Base-by-base conservation (phyloP, 1,140 invertebrate genomes). In the Physella acuta region DNA sequence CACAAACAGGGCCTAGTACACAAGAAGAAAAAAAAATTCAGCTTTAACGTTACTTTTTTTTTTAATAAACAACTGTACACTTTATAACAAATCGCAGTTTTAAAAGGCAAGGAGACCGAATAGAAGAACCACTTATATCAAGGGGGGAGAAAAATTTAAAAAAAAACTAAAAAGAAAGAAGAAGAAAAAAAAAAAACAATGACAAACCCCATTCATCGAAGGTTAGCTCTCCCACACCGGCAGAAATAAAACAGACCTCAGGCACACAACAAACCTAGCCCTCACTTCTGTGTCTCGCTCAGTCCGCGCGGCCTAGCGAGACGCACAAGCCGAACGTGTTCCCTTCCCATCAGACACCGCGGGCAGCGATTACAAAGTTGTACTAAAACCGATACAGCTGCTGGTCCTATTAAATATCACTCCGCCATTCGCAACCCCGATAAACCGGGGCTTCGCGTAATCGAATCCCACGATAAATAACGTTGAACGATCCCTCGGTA, bases 371-470 rank as follows among this genome's bases (percentile, higher is more conserved):
- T 44, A 44, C 39, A 44, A 44, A 20, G 39, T 44, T 44, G 39
- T 44, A 44, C 39, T 44, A 44, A 44, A 44, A 44, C 39, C 39
- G 39, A 44, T 44, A 44, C 39, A 44, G 39, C 39, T 44, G 39
- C 39, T 44, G 39, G 39, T 44, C 39, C 39, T 20, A 44, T 44
- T 44, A 44, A 44, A 44, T n/a, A n/a, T n/a, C n/a, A n/a, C n/a
- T n/a, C n/a, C n/a, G n/a, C n/a, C n/a, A n/a, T n/a, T n/a, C n/a
- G n/a, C n/a, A n/a, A n/a, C n/a, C n/a, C n/a, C n/a, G n/a, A n/a
- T n/a, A n/a, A n/a, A n/a, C n/a, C n/a, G n/a, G n/a, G n/a, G n/a
- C n/a, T n/a, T n/a, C n/a, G n/a, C n/a, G n/a, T n/a, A n/a, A n/a
- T n/a, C n/a, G n/a, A n/a, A n/a, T n/a, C n/a, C n/a, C n/a, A n/a